Evolutionary conservation across 2,888 invertebrate species (phyloP).

Genomic region (Ophion ventricosus): DNA sequence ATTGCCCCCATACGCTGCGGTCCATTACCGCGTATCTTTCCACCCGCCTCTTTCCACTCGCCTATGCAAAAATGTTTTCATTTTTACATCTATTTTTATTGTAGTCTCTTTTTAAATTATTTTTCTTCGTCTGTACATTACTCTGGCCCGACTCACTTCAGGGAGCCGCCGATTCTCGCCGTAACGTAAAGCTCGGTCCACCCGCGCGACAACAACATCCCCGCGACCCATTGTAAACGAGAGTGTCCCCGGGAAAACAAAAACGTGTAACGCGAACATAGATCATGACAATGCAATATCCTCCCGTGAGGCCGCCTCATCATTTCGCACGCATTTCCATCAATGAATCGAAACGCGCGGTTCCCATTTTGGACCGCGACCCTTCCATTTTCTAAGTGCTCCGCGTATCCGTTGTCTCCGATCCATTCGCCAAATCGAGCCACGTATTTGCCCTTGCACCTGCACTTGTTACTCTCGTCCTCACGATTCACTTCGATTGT

Average conservation of each 20-base stretch:
- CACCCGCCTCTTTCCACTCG: no score
- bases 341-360: conserved; percentile 34
- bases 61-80: not conserved
- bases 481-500: not conserved
- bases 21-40: no score
- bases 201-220: not conserved
- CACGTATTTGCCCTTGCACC: not conserved
- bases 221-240: conserved; percentile 73
- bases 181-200: conserved; percentile 32
- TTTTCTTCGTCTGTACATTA: conserved; percentile 67
- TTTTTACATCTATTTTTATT: not conserved
- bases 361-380: conserved; percentile 15
- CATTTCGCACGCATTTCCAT: conserved; percentile 5
- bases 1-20: no score
- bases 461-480: not conserved
- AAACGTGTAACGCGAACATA: conserved; percentile 73
- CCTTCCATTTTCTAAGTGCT: conserved; percentile 31
- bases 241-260: conserved; percentile 52
- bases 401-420: conserved; percentile 4
- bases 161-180: conserved; percentile 67
- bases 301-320: conserved; percentile 65
- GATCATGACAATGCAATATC: conserved; percentile 73
- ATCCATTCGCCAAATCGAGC: conserved; percentile 23
- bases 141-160: conserved; percentile 71
- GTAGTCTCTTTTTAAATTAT: not conserved